Evolutionary conservation across 2,113 vertebrate genomes (phyloP), one percentile per base, ranked within the genome.

Genomic region (Phalacrocorax brasilianus): DNA sequence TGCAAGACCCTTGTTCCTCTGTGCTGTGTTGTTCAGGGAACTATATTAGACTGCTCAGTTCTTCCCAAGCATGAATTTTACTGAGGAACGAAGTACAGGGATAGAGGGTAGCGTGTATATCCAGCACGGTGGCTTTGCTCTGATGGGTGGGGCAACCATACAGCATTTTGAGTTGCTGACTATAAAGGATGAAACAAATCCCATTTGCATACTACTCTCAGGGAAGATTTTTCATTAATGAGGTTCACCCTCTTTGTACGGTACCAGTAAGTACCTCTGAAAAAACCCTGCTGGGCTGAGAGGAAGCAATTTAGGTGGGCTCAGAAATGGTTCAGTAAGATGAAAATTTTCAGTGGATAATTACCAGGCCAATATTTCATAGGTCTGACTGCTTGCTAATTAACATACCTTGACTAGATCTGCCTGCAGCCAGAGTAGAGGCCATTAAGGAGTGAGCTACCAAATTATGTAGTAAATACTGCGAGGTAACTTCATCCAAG

Each of bases 351-450:
- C 79, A 87, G 3, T 68, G 53, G 38, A 62, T 93, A 95, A 80
- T 96, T 97, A 88, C 52, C 1, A 1, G 79, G 35, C 79, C 2
- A 63, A 61, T 90, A 96, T 61, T 94, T 91, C 70, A 81, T 50
- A n/a, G 50, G 23, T 89, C 56, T 94, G 85, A 59, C 91, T 96
- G 35, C 92, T 83, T 92, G 12, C 44, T 95, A 93, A 86, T 96
- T 97, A 95, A 71, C 56, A 49, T 75, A 65, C 50, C 68, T 88
- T 50, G 45, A 70, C 53, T 62, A 53, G 62, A 56, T 80, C 52
- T 92, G 79, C 88, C 92, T 88, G 85, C 73, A 96, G 95, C 58
- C 28, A 56, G 30, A 74, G 58, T 19, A 73, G 50, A 85, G 62
- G 19, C 56, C 70, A 78, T 92, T 87, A 96, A 61, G 33, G 44